phyloP scores from a whole-genome alignment of 2,888 invertebrate species.

The Meghimatium bilineatum region DNA sequence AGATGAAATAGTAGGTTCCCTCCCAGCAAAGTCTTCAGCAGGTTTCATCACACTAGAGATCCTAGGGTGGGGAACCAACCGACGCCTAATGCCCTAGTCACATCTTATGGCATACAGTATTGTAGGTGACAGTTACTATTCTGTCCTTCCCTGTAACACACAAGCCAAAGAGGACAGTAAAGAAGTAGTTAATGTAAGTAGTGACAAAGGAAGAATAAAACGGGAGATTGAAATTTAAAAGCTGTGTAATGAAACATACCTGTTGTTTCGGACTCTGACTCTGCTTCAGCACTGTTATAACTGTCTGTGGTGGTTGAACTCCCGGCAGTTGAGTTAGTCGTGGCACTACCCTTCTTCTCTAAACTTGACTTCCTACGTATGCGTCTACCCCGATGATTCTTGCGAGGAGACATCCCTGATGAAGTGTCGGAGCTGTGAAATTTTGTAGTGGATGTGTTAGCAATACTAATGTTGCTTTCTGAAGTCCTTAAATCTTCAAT shows the following conservation, averaged over 20 bases:
- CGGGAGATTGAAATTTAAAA: not conserved
- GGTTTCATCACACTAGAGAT: no score
- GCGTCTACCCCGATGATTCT: conserved; percentile 8
- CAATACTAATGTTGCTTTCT: not conserved
- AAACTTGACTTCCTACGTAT: conserved; percentile 15
- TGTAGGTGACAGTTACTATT: no score
- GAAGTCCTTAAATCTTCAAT: not conserved
- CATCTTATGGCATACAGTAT: no score
- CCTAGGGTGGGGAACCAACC: no score
- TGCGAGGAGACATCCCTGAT: conserved; percentile 30
- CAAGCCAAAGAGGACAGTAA: no score
- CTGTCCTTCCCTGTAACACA: no score
- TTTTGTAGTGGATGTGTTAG: not conserved
- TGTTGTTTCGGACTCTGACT: conserved; percentile 54
- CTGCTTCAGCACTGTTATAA: conserved; percentile 56
- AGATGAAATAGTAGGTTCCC: no score
- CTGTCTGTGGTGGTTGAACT: conserved; percentile 50
- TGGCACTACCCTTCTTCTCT: not conserved
- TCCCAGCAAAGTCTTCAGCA: no score
- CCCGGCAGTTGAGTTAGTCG: not conserved
- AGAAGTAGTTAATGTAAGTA: no score
- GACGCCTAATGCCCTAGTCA: no score
- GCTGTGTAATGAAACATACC: conserved; percentile 39
- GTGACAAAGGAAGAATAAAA: not conserved
- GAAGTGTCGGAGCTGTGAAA: conserved; percentile 4